Percentiles rank a stretch among this genome's conserved stretches.
phyloP scores from a whole-genome alignment of 2,888 invertebrate species.

The Eristalis arbustorum region DNA sequence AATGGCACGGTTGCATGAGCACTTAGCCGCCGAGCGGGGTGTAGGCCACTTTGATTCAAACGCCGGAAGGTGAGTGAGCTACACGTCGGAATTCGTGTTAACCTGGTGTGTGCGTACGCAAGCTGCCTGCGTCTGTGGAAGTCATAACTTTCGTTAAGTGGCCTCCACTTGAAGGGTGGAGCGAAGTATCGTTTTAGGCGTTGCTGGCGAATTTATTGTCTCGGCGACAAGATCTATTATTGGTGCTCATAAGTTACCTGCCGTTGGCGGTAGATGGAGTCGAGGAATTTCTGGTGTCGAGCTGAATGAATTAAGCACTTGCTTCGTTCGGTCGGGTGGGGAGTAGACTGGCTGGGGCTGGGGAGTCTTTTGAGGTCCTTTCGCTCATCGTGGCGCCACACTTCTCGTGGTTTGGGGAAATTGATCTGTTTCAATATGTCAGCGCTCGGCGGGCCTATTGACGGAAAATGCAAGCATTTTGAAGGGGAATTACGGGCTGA shows the following conservation, averaged over 20 bases:
- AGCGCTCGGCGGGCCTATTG: not conserved
- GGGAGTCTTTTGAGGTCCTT: not conserved
- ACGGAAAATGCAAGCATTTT: too few species aligned
- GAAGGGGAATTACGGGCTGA: too few species aligned
- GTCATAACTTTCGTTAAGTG: conserved; percentile 41
- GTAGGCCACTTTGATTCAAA: conserved; percentile 21
- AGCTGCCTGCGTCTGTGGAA: conserved; percentile 1
- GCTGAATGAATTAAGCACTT: not conserved
- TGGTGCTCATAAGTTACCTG: conserved; percentile 4
- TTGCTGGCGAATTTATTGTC: conserved; percentile 21
- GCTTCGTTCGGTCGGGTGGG: not conserved
- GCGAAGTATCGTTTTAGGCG: conserved; percentile 17
- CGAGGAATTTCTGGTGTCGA: not conserved
- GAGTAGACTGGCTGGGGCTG: not conserved
- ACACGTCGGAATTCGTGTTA: not conserved
- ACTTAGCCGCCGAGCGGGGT: not conserved
- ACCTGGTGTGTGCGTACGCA: not conserved
- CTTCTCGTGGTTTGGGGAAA: not conserved
- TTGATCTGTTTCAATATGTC: not conserved
- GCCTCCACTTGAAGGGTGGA: not conserved
- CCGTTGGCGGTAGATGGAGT: not conserved
- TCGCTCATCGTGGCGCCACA: too few species aligned
- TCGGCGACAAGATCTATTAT: conserved; percentile 15
- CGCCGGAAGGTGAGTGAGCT: not conserved
- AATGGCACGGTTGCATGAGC: conserved; percentile 22